Base-by-base conservation (phyloP, 2,113 vertebrate genomes). In the Embiotoca jacksoni region DNA sequence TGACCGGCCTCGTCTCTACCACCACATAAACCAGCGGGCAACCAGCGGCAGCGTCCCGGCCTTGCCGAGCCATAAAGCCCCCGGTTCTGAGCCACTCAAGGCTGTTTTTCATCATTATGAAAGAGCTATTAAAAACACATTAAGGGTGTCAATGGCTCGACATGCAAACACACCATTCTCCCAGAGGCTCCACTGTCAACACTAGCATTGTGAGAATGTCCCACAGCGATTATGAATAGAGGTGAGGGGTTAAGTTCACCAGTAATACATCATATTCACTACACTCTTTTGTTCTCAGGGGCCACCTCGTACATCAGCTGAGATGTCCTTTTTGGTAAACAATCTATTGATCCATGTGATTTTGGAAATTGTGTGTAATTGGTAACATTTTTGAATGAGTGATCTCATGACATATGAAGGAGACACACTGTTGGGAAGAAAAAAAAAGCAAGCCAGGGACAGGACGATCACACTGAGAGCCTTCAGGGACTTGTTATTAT, bases 51-150 rank as follows among this genome's bases (percentile, higher is more conserved):
- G 72, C 36, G 15, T 80, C 70, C 46, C 6, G 7, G 81, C 60
- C 81, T 86, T 55, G 81, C 70, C 41, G 77, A 82, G 87, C 86
- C 74, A 84, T 87, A 87, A 89, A 92, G 75, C 90, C 86, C 49
- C 49, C 80, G 55, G 88, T 80, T 83, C 75, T 59, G 56, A 82
- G 72, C 56, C 71, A 84, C 90, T 90, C 82, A 76, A 61, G 89
- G 91, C 85, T 61, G 71, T 92, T 92, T 92, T 84, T 91, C 90
- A 94, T 94, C 88, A 91, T 92, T 91, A 93, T 80, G 78, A 92
- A 93, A 75, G 81, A 89, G 88, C 92, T 89, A 92, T 93, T 92
- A 93, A 93, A 93, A 92, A 80, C 91, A 88, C 88, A 92, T 94
- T 92, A 92, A 75, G 74, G 73, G 77, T 76, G 86, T 88, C 88